phyloP scores from a whole-genome alignment of 2,113 vertebrate species.

The Brachirus orientalis region DNA sequence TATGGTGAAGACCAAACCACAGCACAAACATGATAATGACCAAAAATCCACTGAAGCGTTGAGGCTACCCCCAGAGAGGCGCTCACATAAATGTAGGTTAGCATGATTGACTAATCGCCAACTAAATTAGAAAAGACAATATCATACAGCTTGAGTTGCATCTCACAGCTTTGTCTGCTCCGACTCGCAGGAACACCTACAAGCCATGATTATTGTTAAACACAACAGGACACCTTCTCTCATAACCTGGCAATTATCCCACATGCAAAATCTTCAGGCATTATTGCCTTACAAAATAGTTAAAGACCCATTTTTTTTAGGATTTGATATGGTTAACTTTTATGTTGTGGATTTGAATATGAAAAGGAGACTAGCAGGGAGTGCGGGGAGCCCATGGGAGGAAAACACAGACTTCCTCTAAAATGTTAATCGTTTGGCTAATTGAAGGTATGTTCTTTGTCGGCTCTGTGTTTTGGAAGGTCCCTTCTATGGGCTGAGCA shows the following conservation, averaged over 20 bases:
- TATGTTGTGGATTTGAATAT: slow-evolving; percentile 78
- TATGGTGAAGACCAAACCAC: slow-evolving; percentile 56
- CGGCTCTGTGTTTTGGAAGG: slow-evolving; percentile 69
- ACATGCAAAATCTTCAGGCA: slow-evolving; percentile 63
- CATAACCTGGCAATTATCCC: slow-evolving; percentile 60
- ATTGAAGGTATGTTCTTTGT: slow-evolving; percentile 82
- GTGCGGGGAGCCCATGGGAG: slow-evolving; percentile 66
- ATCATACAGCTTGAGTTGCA: slow-evolving; percentile 52
- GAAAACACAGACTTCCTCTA: slow-evolving; percentile 79
- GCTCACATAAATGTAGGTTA: slow-evolving; percentile 59
- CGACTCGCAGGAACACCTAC: slow-evolving; percentile 29
- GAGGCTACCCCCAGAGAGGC: slow-evolving; percentile 50
- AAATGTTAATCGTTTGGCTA: slow-evolving; percentile 80
- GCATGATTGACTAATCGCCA: slow-evolving; percentile 64
- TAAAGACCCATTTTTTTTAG: slow-evolving; percentile 72
- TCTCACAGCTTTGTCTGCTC: slow-evolving; percentile 25
- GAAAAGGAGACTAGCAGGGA: slow-evolving; percentile 68
- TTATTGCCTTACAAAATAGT: slow-evolving; percentile 65
- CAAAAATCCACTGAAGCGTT: slow-evolving; percentile 67
- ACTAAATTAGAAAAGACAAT: slow-evolving; percentile 71
- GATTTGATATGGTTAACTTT: slow-evolving; percentile 76
- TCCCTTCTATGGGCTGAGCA: slow-evolving; percentile 70
- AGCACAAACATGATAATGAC: slow-evolving; percentile 68
- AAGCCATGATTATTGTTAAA: slow-evolving; percentile 53
- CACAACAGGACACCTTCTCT: slow-evolving; percentile 49